Percentiles rank a stretch among this genome's conserved stretches.
phyloP scores from a whole-genome alignment of 2,113 vertebrate species.

The Hyperopisus bebe region DNA sequence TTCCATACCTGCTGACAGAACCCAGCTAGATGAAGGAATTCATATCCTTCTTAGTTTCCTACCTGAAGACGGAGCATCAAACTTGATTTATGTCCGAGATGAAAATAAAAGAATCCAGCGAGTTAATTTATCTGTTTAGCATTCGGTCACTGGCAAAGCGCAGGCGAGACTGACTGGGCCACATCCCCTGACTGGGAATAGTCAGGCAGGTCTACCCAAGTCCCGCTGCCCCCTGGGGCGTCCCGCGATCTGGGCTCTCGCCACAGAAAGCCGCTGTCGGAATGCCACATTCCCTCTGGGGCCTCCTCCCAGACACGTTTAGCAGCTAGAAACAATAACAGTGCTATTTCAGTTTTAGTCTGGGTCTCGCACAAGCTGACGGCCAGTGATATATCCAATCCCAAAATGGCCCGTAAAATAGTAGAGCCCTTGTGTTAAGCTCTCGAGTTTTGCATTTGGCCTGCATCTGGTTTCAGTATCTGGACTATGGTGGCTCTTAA shows the following conservation, averaged over 20 bases:
- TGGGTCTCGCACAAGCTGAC: background rate
- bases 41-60: conserved; percentile 4
- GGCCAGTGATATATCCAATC: conserved; percentile 1
- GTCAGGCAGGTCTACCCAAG: background rate
- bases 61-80: background rate
- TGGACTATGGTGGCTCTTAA: background rate
- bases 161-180: background rate
- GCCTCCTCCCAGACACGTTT: background rate
- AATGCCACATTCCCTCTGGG: background rate
- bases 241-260: background rate
- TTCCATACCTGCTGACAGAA: conserved; percentile 8
- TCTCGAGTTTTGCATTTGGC: background rate
- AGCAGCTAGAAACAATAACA: conserved; percentile 13
- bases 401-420: conserved; percentile 13
- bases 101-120: background rate
- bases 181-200: background rate
- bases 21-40: background rate
- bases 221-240: background rate
- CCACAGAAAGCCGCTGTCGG: background rate
- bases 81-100: background rate
- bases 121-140: background rate
- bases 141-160: background rate
- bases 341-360: conserved; percentile 20
- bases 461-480: conserved; percentile 16
- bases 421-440: conserved; percentile 10